A percentile compares a stretch with the other conserved stretches of the same genome.
phyloP scores from a whole-genome alignment of 2,113 vertebrate genomes.

The Corythoichthys haematopterus region DNA sequence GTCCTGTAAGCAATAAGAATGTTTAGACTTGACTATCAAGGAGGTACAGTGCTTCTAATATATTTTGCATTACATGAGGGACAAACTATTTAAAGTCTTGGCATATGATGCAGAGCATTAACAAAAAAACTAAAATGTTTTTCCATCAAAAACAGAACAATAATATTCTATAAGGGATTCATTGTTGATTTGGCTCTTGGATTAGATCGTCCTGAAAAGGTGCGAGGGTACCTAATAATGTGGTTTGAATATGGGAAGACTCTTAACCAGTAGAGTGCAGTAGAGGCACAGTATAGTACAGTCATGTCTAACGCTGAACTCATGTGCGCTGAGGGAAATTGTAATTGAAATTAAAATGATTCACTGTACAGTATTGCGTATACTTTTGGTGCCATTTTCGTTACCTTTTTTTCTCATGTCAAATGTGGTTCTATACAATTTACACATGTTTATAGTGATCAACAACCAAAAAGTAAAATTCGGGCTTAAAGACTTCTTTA shows the following conservation, averaged over 20 bases:
- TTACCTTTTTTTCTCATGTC: background rate
- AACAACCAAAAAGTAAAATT: background rate
- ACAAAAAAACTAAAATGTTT: background rate
- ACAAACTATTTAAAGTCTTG: background rate
- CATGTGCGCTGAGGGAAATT: background rate
- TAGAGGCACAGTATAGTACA: conserved; percentile 13
- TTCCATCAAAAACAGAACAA: background rate
- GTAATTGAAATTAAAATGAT: background rate
- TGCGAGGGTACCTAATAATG: background rate
- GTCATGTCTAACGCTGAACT: background rate
- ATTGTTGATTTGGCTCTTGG: background rate
- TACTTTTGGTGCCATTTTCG: background rate
- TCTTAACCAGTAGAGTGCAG: conserved; percentile 51
- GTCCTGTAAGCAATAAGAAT: background rate
- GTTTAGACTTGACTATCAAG: background rate
- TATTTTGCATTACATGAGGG: background rate
- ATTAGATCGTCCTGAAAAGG: background rate
- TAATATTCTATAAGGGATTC: background rate
- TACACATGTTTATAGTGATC: background rate
- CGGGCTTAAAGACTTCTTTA: background rate
- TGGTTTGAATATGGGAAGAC: background rate
- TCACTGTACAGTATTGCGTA: background rate
- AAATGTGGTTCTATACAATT: background rate
- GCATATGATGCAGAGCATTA: background rate
- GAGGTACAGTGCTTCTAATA: background rate